Conservation (phyloP, 2,888 invertebrate genomes). For the Tipula lateralis region DNA sequence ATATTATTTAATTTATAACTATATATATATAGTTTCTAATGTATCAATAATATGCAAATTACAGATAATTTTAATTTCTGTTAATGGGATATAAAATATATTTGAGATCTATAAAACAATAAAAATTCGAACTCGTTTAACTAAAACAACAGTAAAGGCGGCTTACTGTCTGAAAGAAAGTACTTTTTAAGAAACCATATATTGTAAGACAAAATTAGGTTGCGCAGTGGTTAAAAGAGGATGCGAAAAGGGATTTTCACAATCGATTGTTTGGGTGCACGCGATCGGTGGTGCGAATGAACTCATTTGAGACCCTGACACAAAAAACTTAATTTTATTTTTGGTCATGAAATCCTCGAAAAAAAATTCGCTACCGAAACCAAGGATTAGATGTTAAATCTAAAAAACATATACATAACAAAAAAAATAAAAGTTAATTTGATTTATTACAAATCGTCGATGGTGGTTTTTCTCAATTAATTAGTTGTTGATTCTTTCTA, state of each 20-base stretch:
- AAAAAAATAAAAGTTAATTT: neutral
- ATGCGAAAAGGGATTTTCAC: too few relatives aligned
- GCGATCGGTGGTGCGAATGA: too few relatives aligned
- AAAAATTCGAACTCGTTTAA: neutral
- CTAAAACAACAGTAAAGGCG: neutral
- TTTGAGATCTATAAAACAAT: neutral
- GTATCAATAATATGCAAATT: neutral
- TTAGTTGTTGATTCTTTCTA: neutral
- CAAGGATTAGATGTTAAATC: neutral
- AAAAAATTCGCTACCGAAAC: neutral
- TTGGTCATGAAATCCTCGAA: neutral
- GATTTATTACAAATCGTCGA: neutral
- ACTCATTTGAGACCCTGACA: too few relatives aligned
- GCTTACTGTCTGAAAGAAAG: neutral
- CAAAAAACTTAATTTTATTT: neutral
- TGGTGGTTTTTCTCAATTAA: neutral
- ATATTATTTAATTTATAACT: neutral
- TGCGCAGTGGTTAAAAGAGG: too few relatives aligned
- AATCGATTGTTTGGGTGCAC: too few relatives aligned
- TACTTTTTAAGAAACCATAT: too few relatives aligned
- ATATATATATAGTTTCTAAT: neutral
- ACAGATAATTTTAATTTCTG: neutral
- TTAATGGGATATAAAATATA: neutral
- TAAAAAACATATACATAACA: neutral
- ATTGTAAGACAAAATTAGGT: too few relatives aligned